Evolutionary conservation across 2,797 vertebrate genomes (phyloP).

Genomic region (Lacerta bilineata): DNA sequence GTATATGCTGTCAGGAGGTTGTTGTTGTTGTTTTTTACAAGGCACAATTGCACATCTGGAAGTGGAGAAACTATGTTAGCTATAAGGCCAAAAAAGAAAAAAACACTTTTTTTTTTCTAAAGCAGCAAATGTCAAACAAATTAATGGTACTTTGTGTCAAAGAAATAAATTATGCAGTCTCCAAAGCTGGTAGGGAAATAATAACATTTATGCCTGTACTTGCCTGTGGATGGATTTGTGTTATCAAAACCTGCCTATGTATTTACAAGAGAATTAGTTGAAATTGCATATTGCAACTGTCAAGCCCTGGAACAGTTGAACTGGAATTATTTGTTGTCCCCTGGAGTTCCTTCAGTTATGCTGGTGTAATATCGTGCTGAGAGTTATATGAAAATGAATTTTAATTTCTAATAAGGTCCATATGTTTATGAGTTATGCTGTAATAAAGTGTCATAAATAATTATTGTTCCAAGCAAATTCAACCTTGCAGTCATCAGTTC

Average conservation of each 20-base stretch:
- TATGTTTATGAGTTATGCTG: slow-evolving; percentile 72
- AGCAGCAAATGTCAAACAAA: slow-evolving; percentile 44
- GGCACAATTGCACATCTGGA: not conserved
- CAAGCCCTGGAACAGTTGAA: slow-evolving; percentile 53
- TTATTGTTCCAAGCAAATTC: slow-evolving; percentile 71
- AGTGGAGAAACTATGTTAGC: slow-evolving; percentile 18
- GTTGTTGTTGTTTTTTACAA: not conserved
- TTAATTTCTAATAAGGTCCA: slow-evolving; percentile 78
- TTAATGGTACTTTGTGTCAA: slow-evolving; percentile 36
- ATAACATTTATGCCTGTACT: slow-evolving; percentile 35
- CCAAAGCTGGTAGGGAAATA: slow-evolving; percentile 32
- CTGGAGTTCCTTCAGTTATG: slow-evolving; percentile 72
- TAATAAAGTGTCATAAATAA: slow-evolving; percentile 76
- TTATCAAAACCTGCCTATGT: slow-evolving; percentile 66
- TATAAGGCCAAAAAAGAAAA: slow-evolving; percentile 11
- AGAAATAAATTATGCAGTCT: slow-evolving; percentile 50
- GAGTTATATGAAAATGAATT: slow-evolving; percentile 78
- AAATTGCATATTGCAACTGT: slow-evolving; percentile 62
- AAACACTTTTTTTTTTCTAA: slow-evolving; percentile 3
- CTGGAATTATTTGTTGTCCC: slow-evolving; percentile 69
- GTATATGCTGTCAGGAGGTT: not conserved
- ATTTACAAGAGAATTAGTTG: slow-evolving; percentile 70
- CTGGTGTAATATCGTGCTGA: slow-evolving; percentile 67
- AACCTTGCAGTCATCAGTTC: slow-evolving; percentile 66
- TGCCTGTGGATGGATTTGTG: slow-evolving; percentile 36